Evolutionary conservation across 2,888 invertebrate species (phyloP).

Genomic region (Ceraclea dissimilis): DNA sequence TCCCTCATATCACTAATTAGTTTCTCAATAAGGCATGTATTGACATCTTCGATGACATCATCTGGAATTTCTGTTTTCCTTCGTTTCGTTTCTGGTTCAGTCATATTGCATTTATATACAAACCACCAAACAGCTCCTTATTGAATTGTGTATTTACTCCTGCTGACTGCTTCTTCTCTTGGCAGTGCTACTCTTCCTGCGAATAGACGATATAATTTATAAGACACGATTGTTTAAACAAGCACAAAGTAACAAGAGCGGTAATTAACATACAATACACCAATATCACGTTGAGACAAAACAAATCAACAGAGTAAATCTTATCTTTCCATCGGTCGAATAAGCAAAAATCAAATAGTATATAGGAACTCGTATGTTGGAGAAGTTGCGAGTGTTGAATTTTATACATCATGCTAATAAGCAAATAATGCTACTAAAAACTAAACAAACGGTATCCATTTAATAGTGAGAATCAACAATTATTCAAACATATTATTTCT

Average conservation of each 20-base stretch:
- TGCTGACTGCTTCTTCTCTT: neutral
- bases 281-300: neutral
- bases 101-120: slow-evolving; percentile 8
- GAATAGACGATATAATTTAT: slow-evolving; percentile 2
- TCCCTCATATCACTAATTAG: slow-evolving; percentile 7
- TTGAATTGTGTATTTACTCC: neutral
- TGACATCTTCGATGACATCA: slow-evolving; percentile 3
- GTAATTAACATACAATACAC: too few species aligned
- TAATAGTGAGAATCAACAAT: too few species aligned
- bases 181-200: slow-evolving; percentile 6
- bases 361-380: too few species aligned
- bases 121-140: neutral
- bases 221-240: neutral
- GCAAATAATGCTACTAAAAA: too few species aligned
- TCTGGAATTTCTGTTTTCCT: slow-evolving; percentile 5
- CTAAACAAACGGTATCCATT: too few species aligned
- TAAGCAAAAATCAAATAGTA: too few species aligned
- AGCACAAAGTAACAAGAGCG: too few species aligned
- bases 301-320: neutral
- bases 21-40: slow-evolving; percentile 5
- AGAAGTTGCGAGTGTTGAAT: too few species aligned
- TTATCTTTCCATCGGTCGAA: too few species aligned
- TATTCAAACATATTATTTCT: too few species aligned
- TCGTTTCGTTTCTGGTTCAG: slow-evolving; percentile 15
- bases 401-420: too few species aligned